phyloP scores from a whole-genome alignment of 2,797 vertebrate species.

The Peromyscus eremicus region DNA sequence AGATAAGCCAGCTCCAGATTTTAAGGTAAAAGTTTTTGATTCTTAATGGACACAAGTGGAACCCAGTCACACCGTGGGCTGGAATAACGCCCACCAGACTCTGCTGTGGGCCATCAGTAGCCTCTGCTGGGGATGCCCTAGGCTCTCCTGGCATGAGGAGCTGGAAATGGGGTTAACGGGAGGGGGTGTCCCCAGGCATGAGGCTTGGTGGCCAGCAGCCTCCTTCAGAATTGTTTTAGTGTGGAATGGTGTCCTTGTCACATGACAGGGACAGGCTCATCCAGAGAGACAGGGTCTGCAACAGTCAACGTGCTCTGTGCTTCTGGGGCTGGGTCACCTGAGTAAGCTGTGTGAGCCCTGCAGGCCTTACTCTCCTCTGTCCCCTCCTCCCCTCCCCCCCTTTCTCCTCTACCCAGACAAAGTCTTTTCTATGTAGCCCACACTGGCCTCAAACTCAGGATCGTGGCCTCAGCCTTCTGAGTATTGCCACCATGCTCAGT shows the following conservation, averaged over 20 bases:
- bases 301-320: background rate
- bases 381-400: too few relatives aligned
- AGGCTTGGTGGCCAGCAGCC: background rate
- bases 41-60: background rate
- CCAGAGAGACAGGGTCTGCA: background rate
- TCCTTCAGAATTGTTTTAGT: background rate
- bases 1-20: background rate
- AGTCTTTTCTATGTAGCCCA: background rate
- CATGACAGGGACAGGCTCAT: background rate
- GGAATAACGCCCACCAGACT: background rate
- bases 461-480: background rate
- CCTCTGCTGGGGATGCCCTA: background rate
- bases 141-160: background rate
- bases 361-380: background rate
- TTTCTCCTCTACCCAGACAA: too few relatives aligned
- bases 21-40: conserved; percentile 1
- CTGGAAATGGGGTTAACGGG: too few relatives aligned
- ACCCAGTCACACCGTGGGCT: background rate
- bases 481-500: background rate
- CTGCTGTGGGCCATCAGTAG: background rate
- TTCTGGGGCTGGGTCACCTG: background rate
- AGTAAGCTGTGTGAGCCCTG: background rate
- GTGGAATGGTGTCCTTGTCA: background rate
- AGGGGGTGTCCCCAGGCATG: background rate
- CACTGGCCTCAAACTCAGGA: background rate